Conservation (phyloP, 2,113 vertebrate species). For the Condylura cristata region DNA sequence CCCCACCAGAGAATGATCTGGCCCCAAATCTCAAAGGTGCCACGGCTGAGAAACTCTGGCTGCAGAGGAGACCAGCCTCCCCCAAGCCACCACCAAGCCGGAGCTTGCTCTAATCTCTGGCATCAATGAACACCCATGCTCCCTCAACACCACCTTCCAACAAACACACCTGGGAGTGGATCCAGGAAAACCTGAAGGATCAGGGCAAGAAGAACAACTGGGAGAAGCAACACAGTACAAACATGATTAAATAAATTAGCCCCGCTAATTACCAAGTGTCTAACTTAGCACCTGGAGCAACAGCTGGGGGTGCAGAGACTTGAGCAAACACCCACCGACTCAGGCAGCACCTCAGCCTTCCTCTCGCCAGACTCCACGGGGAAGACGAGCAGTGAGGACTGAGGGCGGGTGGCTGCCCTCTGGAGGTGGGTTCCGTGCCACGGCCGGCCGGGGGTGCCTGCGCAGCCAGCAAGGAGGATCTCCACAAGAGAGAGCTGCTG, state of each 20-base stretch:
- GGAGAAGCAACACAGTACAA: slow-evolving; percentile 63
- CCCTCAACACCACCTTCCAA: slow-evolving; percentile 41
- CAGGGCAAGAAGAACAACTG: slow-evolving; percentile 57
- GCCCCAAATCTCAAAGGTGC: neutral
- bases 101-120: slow-evolving; percentile 59
- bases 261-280: slow-evolving; percentile 75
- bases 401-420: neutral
- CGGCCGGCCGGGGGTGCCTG: neutral
- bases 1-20: neutral
- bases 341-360: slow-evolving; percentile 33
- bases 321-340: slow-evolving; percentile 41
- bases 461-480: neutral
- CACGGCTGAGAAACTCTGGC: neutral
- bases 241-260: slow-evolving; percentile 79
- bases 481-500: neutral
- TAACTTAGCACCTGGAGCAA: slow-evolving; percentile 79
- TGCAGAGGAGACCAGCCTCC: neutral
- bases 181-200: slow-evolving; percentile 80
- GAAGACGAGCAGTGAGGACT: neutral
- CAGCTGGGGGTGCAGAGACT: slow-evolving; percentile 44
- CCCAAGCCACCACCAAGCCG: neutral
- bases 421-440: slow-evolving; percentile 7
- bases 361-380: neutral
- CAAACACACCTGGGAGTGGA: slow-evolving; percentile 65
- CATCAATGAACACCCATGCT: slow-evolving; percentile 28